Conservation (phyloP, 2,888 invertebrate genomes). For the Sinopyrophorus schimmeli region DNA sequence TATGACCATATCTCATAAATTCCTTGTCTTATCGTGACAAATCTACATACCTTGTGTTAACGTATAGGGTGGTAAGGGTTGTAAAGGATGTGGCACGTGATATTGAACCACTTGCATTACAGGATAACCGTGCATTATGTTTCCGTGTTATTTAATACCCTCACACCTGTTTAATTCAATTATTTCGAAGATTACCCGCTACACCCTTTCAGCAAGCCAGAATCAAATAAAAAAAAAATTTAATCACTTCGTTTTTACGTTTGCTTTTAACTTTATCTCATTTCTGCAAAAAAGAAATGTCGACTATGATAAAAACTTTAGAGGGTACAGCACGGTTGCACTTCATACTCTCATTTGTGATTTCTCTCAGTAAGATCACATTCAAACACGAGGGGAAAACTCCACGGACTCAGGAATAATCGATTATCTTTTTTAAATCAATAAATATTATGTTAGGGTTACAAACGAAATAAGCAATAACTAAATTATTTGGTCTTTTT, state of each 20-base stretch:
- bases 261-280: not conserved
- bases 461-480: too few species aligned
- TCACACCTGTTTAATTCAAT: slow-evolving; percentile 16
- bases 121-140: slow-evolving; percentile 64
- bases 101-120: slow-evolving; percentile 71
- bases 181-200: slow-evolving; percentile 5
- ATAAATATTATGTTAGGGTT: too few species aligned
- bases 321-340: slow-evolving; percentile 13
- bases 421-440: too few species aligned
- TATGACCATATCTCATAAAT: too few species aligned
- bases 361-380: slow-evolving; percentile 22
- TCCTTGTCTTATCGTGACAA: too few species aligned
- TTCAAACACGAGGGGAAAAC: slow-evolving; percentile 24
- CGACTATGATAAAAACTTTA: slow-evolving; percentile 11
- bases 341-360: slow-evolving; percentile 17
- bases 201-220: too few species aligned
- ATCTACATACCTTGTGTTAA: slow-evolving; percentile 44
- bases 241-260: not conserved
- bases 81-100: slow-evolving; percentile 60
- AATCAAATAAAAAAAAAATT: too few species aligned
- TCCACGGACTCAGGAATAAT: too few species aligned
- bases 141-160: slow-evolving; percentile 8
- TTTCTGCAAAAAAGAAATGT: not conserved
- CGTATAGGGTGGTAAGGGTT: slow-evolving; percentile 47
- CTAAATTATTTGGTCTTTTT: too few species aligned